These are phyloP conservation scores for Rhopalosiphum maidis DNA, from an alignment of 1,140 invertebrate genomes.

Conservation along the genomic window DNA sequence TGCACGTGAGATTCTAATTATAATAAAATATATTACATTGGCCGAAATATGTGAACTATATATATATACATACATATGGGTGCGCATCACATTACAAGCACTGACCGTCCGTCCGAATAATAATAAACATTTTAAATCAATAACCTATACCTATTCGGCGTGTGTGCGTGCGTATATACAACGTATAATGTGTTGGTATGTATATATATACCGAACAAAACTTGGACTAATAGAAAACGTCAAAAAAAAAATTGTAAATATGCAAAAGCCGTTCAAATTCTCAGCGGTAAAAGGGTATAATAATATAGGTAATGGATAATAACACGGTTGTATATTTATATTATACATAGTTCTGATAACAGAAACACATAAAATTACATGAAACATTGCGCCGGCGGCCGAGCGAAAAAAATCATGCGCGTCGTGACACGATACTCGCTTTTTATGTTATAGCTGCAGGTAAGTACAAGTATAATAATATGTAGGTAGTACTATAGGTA, in stretches of 20 bases:
- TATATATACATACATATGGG: no score
- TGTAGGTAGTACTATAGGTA: neutral
- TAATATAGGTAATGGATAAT: neutral
- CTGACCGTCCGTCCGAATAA: neutral
- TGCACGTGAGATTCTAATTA: neutral
- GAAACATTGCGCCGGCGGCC: neutral
- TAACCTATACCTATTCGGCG: neutral
- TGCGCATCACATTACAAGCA: neutral
- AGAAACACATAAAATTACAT: neutral
- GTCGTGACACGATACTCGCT: neutral
- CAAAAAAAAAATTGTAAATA: neutral
- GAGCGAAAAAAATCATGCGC: neutral
- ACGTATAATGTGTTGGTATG: no score
- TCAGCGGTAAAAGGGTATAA: neutral
- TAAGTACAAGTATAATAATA: neutral
- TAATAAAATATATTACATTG: neutral
- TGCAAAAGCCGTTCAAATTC: neutral
- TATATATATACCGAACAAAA: neutral
- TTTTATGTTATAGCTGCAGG: neutral
- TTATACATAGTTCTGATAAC: neutral
- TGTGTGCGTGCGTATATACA: neutral
- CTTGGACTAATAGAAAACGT: neutral
- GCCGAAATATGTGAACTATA: neutral
- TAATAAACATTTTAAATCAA: conserved; percentile 7
- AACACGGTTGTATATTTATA: neutral